Evolutionary conservation across 2,113 vertebrate species (phyloP), one percentile per base, ranked within the genome.

Genomic region (Catagonus wagneri): DNA sequence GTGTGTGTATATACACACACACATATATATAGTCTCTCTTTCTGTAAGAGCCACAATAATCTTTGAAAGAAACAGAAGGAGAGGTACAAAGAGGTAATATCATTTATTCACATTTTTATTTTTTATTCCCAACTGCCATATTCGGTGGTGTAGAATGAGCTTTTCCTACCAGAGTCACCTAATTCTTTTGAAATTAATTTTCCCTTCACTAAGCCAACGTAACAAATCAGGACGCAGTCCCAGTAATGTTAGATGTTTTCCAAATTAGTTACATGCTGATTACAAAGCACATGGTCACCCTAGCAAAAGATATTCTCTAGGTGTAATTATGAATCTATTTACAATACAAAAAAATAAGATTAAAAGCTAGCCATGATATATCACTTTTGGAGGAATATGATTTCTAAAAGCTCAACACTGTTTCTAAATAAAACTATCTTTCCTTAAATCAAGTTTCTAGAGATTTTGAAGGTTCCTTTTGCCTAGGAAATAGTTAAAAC

Each of bases 341-440:
- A 66, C 3, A 79, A 83, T 7, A 74, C 12, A 87, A 36, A 75
- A 75, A 92, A 60, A 79, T 52, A 52, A 79, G 83, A 91, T 76
- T 56, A 87, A 93, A 93, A 86, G 32, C 13, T 65, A 87, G 20
- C 50, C 78, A 61, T 44, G 78, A 60, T 34, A 87, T n/a, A 79
- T 69, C 39, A 10, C 52, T 81, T 81, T n/a, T 56, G 13, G 63
- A 32, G 14, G 20, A 65, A 34, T 78, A 19, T n/a, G 90, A 75
- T 88, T 91, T 83, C 16, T 86, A 93, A 80, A 56, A 93, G 13
- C n/a, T 93, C 22, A 60, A 15, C 27, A 78, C 63, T 87, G 56
- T 79, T 96, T 90, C 11, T 68, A 92, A 92, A 78, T 92, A 81
- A 90, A 96, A 61, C 16, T 27, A 5, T 22, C 6, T 93, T 87